Base-by-base conservation (phyloP, 2,888 invertebrate genomes). In the Brachyopa scutellaris region DNA sequence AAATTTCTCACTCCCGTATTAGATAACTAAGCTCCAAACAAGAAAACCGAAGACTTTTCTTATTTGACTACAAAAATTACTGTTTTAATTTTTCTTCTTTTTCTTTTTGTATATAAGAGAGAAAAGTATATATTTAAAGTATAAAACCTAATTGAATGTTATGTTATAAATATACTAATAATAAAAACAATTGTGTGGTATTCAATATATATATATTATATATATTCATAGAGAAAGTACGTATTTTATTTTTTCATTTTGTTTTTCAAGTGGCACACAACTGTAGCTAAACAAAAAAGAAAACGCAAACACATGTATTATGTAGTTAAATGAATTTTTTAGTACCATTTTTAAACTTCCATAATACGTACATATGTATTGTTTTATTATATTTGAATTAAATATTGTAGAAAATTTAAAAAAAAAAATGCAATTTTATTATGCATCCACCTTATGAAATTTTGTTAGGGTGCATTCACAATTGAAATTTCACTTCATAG, bases 31-130 rank as follows among this genome's bases (percentile, higher is more conserved):
- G 62, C 55, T 69, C 55, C 17, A 13, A 64, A 47, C 6, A 26
- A 19, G 19, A 53, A 21, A 66, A 49, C 47, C 36, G 62, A 55
- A 55, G 53, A 45, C 53, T 51, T 33, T 53, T 45, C 51, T 67
- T 53, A 11, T n/a, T 70, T 69, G 53, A 70, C 62, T 55, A 64
- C 31, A 74, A 67, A n/a, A n/a, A 61, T 74, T 59, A 66, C 61
- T 31, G n/a, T n/a, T n/a, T n/a, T n/a, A n/a, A n/a, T n/a, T n/a
- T n/a, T n/a, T n/a, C n/a, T n/a, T n/a, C n/a, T n/a, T n/a, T n/a
- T n/a, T 72, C 59, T 72, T 67, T 79, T 66, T 80, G 67, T 80
- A 70, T 51, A 76, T 74, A 76, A 74, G 64, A 76, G 80, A 74
- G 74, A 76, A 59, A 59, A 49, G 33, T 59, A 55, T 49, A 64